phyloP scores from a whole-genome alignment of 2,888 invertebrate genomes.

The Chaetogeoica ovagalla region DNA sequence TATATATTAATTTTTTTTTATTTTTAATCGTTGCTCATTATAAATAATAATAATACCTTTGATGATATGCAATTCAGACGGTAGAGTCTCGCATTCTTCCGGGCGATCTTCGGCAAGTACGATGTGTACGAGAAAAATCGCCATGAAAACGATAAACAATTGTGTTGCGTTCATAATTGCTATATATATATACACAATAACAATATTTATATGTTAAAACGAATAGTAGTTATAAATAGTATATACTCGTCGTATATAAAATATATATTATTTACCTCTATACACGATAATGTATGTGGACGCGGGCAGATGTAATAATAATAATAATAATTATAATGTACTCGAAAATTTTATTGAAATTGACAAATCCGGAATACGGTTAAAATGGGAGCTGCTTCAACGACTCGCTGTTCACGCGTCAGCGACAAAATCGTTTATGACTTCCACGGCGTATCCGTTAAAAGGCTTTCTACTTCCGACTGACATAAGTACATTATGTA shows the following conservation, averaged over 20 bases:
- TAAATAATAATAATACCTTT: constrained; percentile 67
- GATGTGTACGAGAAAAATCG: constrained; percentile 17
- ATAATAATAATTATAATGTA: too few relatives aligned
- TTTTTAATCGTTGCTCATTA: too few relatives aligned
- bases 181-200: constrained; percentile 6
- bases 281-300: too few relatives aligned
- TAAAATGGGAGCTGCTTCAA: too few relatives aligned
- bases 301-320: too few relatives aligned
- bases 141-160: constrained; percentile 36
- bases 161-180: constrained; percentile 39
- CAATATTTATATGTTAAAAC: not conserved
- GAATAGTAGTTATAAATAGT: too few relatives aligned
- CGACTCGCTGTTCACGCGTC: constrained; percentile 47
- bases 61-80: constrained; percentile 82
- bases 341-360: not conserved
- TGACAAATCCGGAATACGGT: not conserved
- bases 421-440: constrained; percentile 46
- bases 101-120: constrained; percentile 31
- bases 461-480: constrained; percentile 16
- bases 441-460: not conserved
- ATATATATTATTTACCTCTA: too few relatives aligned
- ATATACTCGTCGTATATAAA: too few relatives aligned
- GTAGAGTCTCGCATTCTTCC: constrained; percentile 82
- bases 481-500: not conserved
- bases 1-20: too few relatives aligned